Evolutionary conservation across 2,113 vertebrate species (phyloP).

Genomic region (Leucopsar rothschildi): DNA sequence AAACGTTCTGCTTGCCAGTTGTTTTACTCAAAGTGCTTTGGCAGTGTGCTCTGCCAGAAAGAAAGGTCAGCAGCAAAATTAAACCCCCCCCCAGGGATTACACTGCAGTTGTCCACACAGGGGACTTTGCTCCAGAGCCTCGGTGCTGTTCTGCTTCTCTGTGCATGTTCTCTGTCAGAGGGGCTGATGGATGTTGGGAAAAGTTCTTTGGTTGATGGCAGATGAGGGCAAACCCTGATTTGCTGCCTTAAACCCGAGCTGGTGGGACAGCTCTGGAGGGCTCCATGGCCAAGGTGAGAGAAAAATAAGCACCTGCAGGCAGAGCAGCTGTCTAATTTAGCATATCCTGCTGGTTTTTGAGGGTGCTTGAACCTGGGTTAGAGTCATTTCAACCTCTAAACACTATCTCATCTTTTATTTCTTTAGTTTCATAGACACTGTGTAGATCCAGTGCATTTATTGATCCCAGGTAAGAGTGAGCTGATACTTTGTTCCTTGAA

Average conservation of each 20-base stretch:
- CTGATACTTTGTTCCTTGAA: not conserved
- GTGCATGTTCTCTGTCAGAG: not conserved
- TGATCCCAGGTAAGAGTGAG: not conserved
- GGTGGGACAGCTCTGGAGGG: not conserved
- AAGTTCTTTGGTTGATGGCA: not conserved
- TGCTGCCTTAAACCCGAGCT: not conserved
- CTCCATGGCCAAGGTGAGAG: not conserved
- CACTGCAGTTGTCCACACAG: not conserved
- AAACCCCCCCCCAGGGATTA: not conserved
- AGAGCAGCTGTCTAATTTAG: not conserved
- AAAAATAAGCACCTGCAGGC: not conserved
- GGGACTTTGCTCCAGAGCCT: not conserved
- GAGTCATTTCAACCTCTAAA: not conserved
- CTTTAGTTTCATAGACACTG: not conserved
- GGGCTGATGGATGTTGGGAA: not conserved
- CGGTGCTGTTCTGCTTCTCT: not conserved
- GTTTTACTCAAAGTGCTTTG: slow-evolving; percentile 39
- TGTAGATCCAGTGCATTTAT: not conserved
- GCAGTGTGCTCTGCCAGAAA: not conserved
- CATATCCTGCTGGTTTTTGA: not conserved
- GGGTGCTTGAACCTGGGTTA: not conserved
- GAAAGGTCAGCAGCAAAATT: slow-evolving; percentile 39
- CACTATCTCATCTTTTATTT: not conserved
- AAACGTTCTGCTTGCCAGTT: not conserved
- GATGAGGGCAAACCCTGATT: not conserved